phyloP scores from a whole-genome alignment of 2,113 vertebrate species.

The Phasianus colchicus region DNA sequence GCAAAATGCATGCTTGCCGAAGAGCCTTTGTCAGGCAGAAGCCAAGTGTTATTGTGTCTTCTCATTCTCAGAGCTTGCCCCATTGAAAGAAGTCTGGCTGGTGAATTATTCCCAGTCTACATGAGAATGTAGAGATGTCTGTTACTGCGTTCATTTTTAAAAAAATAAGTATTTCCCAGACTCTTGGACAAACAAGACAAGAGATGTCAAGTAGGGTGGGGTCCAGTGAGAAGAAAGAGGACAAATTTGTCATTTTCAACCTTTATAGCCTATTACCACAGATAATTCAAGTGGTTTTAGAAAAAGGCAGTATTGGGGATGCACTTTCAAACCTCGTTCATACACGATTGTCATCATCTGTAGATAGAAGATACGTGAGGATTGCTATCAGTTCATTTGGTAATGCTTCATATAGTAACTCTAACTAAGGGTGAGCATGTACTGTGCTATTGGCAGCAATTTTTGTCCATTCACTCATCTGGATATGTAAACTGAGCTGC shows the following conservation, averaged over 20 bases:
- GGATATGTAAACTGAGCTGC: neutral
- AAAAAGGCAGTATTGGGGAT: neutral
- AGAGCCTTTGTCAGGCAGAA: constrained; percentile 59
- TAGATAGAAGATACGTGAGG: neutral
- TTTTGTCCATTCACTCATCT: neutral
- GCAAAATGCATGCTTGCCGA: constrained; percentile 38
- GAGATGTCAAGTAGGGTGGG: constrained; percentile 48
- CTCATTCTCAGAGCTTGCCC: neutral
- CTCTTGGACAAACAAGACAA: neutral
- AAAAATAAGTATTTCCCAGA: neutral
- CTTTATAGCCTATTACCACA: neutral
- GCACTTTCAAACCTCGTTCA: neutral
- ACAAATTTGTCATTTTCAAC: neutral
- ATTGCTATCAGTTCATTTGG: neutral
- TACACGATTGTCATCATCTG: neutral
- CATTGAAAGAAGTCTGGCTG: neutral
- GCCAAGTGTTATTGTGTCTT: neutral
- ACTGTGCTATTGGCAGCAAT: constrained; percentile 5
- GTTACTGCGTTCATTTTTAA: neutral
- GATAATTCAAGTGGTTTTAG: constrained; percentile 22
- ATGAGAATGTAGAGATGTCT: neutral
- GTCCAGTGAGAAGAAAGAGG: constrained; percentile 30
- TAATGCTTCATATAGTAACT: constrained; percentile 22
- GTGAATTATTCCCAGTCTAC: neutral
- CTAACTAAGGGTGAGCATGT: neutral